Percentiles rank a stretch among this genome's conserved stretches.
These are phyloP conservation scores for Stenurella melanura DNA, from an alignment of 2,888 invertebrate species.

Conservation along the genomic window DNA sequence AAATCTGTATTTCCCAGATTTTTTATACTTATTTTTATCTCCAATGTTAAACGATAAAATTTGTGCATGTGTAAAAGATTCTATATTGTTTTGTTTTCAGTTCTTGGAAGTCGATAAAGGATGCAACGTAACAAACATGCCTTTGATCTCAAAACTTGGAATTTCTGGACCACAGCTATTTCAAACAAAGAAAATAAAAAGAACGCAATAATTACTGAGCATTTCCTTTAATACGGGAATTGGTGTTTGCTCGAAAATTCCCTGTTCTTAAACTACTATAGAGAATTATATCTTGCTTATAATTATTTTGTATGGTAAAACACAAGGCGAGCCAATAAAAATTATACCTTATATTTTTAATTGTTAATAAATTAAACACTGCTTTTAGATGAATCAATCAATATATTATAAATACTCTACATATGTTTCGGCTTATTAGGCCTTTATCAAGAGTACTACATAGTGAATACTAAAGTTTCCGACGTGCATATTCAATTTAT, in stretches of 20 bases:
- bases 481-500: too few species aligned
- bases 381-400: too few species aligned
- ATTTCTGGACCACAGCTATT: conserved; percentile 4
- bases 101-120: neutral
- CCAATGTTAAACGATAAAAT: neutral
- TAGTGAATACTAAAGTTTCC: too few species aligned
- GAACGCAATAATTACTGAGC: neutral
- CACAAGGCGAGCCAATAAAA: neutral
- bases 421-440: too few species aligned
- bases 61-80: neutral
- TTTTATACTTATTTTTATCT: neutral
- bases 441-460: too few species aligned
- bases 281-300: neutral
- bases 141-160: neutral
- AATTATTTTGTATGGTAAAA: neutral
- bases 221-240: neutral
- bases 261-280: neutral
- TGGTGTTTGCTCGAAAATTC: neutral
- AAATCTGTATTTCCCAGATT: conserved; percentile 5
- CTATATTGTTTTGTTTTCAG: neutral
- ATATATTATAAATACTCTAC: too few species aligned
- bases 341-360: too few species aligned
- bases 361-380: too few species aligned
- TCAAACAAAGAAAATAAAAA: neutral
- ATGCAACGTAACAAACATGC: neutral